Conservation (phyloP, 1,140 invertebrate genomes). For the Brachionus rubens region DNA sequence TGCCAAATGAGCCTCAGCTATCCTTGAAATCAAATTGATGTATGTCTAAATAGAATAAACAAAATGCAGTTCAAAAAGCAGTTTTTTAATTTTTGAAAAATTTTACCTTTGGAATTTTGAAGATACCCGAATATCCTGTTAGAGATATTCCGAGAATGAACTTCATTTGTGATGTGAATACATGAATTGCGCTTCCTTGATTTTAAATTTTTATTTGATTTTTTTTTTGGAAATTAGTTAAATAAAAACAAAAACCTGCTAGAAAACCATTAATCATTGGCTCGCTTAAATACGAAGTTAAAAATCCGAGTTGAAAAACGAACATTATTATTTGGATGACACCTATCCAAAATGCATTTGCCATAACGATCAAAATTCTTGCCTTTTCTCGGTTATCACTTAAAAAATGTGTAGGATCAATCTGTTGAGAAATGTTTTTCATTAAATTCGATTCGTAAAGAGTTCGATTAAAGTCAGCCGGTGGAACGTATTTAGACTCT, state of each 20-base stretch:
- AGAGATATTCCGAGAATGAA: constrained; percentile 59
- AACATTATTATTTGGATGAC: constrained; percentile 58
- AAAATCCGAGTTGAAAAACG: constrained; percentile 58
- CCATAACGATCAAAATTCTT: constrained; percentile 15
- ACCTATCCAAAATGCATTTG: constrained; percentile 25
- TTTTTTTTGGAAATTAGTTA: too few relatives aligned
- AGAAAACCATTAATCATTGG: constrained; percentile 62
- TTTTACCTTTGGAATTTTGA: constrained; percentile 61
- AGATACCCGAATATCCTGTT: constrained; percentile 53
- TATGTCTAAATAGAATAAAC: neutral
- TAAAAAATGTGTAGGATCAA: neutral
- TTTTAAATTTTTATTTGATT: too few relatives aligned
- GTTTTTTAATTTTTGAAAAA: neutral
- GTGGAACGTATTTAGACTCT: constrained; percentile 21
- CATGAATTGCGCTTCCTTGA: constrained; percentile 57
- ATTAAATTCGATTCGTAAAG: neutral
- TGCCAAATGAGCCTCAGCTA: neutral
- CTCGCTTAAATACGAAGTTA: constrained; percentile 62
- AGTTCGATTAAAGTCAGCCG: neutral
- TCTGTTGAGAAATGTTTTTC: neutral
- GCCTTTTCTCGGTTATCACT: constrained; percentile 23
- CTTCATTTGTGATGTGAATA: constrained; percentile 61
- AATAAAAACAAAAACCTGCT: constrained; percentile 53
- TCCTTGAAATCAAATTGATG: neutral
- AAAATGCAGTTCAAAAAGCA: neutral